Evolutionary conservation across 1,140 invertebrate species (phyloP).

Genomic region (Venustaconcha ellipsiformis): DNA sequence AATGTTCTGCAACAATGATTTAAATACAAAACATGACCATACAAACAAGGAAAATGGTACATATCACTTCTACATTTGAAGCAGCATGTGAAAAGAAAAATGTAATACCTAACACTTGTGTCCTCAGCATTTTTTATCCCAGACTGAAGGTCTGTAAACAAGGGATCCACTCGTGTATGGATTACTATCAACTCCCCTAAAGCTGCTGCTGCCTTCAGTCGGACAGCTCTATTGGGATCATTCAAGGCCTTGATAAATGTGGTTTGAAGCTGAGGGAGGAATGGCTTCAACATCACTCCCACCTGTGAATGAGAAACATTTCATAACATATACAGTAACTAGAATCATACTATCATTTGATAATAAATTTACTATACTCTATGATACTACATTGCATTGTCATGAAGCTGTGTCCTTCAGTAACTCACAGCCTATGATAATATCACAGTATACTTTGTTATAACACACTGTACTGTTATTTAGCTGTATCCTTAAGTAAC

Average conservation of each 20-base stretch:
- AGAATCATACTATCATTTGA: too few relatives aligned
- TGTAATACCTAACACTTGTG: slow-evolving; percentile 77
- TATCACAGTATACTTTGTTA: too few relatives aligned
- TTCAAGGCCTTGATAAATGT: slow-evolving; percentile 95
- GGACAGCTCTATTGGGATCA: slow-evolving; percentile 87
- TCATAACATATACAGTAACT: background rate
- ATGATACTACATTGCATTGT: too few relatives aligned
- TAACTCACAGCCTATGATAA: too few relatives aligned
- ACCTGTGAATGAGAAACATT: slow-evolving; percentile 52
- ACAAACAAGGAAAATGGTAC: background rate
- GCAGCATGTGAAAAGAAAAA: background rate
- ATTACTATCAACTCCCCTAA: slow-evolving; percentile 91
- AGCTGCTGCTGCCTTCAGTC: slow-evolving; percentile 89
- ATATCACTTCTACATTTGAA: background rate
- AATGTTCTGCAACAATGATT: background rate
- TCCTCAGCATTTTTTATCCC: slow-evolving; percentile 88
- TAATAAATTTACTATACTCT: too few relatives aligned
- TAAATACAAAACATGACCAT: background rate
- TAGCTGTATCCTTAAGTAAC: too few relatives aligned
- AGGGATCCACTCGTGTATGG: slow-evolving; percentile 85
- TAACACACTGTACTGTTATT: too few relatives aligned
- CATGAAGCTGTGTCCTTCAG: too few relatives aligned
- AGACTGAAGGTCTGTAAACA: slow-evolving; percentile 91
- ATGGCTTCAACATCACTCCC: slow-evolving; percentile 94
- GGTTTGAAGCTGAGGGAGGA: slow-evolving; percentile 97